Conservation (phyloP, 2,888 invertebrate species). For the Drosophila kanekoi region DNA sequence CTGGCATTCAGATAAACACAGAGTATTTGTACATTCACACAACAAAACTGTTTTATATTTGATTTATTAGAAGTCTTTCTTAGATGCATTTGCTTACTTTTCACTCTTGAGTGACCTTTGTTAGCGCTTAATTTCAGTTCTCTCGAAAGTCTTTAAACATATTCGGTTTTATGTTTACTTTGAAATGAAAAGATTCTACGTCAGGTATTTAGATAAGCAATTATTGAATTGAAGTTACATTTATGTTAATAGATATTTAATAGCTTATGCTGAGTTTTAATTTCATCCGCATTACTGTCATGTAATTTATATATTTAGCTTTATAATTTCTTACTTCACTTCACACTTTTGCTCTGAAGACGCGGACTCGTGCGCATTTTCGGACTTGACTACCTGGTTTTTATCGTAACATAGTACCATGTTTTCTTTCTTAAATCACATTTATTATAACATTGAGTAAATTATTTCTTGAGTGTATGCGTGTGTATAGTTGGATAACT, state of each 20-base stretch:
- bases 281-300: conserved; percentile 63
- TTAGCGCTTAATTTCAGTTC: conserved; percentile 55
- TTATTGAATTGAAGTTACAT: conserved; percentile 79
- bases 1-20: conserved; percentile 18
- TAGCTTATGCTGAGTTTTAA: conserved; percentile 62
- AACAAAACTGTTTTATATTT: conserved; percentile 64
- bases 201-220: conserved; percentile 84
- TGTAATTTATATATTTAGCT: conserved; percentile 51
- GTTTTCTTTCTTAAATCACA: conserved; percentile 76
- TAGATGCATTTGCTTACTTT: conserved; percentile 50
- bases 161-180: conserved; percentile 54
- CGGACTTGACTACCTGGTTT: conserved; percentile 49
- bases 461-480: conserved; percentile 73
- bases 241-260: conserved; percentile 70
- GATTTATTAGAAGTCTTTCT: conserved; percentile 62
- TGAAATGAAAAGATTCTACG: conserved; percentile 82
- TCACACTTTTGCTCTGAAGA: conserved; percentile 37
- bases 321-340: conserved; percentile 38
- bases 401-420: conserved; percentile 66
- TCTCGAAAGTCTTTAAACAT: conserved; percentile 58
- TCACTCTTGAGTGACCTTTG: conserved; percentile 50
- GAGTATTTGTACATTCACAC: conserved; percentile 52
- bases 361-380: conserved; percentile 28
- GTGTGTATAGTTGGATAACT: conserved; percentile 60
- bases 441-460: conserved; percentile 80